Percentiles rank a stretch among this genome's conserved stretches.
Conservation (phyloP, 2,113 vertebrate genomes). For the Myiopsitta monachus region DNA sequence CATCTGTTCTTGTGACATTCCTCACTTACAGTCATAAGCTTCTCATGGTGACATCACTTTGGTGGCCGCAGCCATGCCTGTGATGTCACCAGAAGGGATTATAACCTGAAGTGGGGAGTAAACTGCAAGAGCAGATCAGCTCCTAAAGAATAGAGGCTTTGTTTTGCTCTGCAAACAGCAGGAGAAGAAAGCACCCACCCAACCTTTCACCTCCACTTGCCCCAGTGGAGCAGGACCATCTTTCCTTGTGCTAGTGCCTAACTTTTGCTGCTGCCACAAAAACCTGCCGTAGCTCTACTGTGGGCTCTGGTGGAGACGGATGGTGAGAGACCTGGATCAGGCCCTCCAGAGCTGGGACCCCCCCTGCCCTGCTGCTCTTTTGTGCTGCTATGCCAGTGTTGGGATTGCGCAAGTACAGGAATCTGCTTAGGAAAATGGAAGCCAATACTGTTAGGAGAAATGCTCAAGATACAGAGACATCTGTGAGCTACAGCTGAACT, state of each 20-base stretch:
- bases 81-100: slow-evolving; percentile 56
- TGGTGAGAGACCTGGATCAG: background rate
- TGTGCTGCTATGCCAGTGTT: fast-evolving
- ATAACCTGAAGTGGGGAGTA: background rate
- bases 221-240: background rate
- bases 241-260: background rate
- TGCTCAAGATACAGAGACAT: background rate
- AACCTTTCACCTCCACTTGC: background rate
- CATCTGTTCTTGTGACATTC: background rate
- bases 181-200: background rate
- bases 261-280: background rate
- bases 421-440: background rate
- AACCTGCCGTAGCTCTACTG: background rate
- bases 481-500: background rate
- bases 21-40: slow-evolving; percentile 27
- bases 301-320: background rate
- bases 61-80: background rate
- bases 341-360: background rate
- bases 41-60: slow-evolving; percentile 40
- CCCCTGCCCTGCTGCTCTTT: background rate
- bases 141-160: slow-evolving; percentile 4
- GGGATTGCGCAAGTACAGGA: background rate
- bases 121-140: slow-evolving; percentile 8
- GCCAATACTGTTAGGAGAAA: background rate
- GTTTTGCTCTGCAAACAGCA: background rate